These are phyloP conservation scores for Pitta sordida DNA, from an alignment of 2,113 vertebrate genomes.

Conservation along the genomic window DNA sequence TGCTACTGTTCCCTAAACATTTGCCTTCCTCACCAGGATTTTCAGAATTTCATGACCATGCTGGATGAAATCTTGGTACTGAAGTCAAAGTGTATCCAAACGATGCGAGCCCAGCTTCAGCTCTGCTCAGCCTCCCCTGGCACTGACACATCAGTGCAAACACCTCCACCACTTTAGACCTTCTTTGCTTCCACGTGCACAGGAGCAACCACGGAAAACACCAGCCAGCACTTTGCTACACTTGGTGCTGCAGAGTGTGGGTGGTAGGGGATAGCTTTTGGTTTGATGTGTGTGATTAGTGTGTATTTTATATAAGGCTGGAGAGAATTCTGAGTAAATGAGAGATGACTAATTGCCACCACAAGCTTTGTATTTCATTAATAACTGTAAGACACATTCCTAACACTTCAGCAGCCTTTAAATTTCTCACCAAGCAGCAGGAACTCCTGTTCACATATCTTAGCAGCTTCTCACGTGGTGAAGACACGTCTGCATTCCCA, in stretches of 20 bases:
- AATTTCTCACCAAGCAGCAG: neutral
- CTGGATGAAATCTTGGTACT: slow-evolving; percentile 80
- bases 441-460: neutral
- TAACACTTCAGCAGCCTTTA: neutral
- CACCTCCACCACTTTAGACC: slow-evolving; percentile 29
- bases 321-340: neutral
- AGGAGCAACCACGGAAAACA: neutral
- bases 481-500: neutral
- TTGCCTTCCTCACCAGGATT: slow-evolving; percentile 73
- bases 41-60: slow-evolving; percentile 77
- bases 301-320: neutral
- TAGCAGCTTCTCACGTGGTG: neutral
- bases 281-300: neutral
- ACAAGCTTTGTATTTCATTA: neutral
- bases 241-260: neutral
- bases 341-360: neutral
- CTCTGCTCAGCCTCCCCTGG: slow-evolving; percentile 52
- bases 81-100: slow-evolving; percentile 79
- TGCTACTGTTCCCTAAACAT: neutral
- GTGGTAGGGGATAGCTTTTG: neutral
- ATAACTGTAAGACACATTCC: neutral
- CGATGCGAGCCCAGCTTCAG: slow-evolving; percentile 76
- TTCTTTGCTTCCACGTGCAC: neutral
- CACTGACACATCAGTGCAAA: neutral
- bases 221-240: neutral